Evolutionary conservation across 2,113 vertebrate species (phyloP).

Genomic region (human (Homo sapiens)): DNA sequence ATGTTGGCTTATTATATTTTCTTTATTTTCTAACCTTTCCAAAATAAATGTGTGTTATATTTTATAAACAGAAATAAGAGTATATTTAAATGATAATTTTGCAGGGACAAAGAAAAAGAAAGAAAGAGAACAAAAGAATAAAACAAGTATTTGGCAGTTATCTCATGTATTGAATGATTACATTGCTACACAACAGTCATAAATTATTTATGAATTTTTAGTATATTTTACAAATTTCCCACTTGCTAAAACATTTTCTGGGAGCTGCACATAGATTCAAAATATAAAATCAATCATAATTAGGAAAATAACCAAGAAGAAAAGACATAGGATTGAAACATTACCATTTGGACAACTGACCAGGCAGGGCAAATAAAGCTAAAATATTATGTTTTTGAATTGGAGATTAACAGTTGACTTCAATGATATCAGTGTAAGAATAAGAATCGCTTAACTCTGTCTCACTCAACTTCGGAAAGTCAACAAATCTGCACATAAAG

Average conservation of each 20-base stretch:
- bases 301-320: background rate
- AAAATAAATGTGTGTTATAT: background rate
- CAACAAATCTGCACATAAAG: background rate
- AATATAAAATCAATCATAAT: slow-evolving; percentile 13
- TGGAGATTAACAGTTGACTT: background rate
- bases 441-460: background rate
- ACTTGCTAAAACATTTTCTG: slow-evolving; percentile 37
- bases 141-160: background rate
- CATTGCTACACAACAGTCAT: background rate
- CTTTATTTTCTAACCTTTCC: background rate
- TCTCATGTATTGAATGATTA: background rate
- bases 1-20: background rate
- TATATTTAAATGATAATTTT: background rate
- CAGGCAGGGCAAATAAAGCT: background rate
- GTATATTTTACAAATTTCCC: background rate
- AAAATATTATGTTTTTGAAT: background rate
- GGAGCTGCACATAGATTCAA: background rate
- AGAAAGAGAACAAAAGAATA: background rate
- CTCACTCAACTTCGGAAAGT: background rate
- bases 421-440: background rate
- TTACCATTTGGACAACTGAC: background rate
- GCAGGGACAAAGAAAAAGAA: background rate
- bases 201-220: background rate
- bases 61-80: background rate
- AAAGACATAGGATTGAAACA: background rate